Percentiles rank a stretch among this genome's conserved stretches.
Evolutionary conservation across 1,140 invertebrate genomes (phyloP).

Genomic region (Apis laboriosa): DNA sequence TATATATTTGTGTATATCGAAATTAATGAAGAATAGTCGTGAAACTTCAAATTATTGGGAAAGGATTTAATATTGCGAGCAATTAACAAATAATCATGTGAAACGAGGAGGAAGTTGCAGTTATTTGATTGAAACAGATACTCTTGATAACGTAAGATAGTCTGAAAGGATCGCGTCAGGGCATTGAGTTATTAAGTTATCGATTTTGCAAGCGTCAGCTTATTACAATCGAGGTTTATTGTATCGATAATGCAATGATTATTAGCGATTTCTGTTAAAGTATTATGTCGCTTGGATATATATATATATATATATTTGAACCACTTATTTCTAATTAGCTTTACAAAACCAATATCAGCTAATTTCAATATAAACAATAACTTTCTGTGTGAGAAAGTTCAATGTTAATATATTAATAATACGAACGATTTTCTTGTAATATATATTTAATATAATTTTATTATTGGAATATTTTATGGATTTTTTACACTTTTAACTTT

Average conservation of each 20-base stretch:
- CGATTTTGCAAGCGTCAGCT: conserved; percentile 32
- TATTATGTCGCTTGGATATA: neutral
- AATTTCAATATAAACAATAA: neutral
- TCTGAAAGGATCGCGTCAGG: no score
- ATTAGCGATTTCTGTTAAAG: conserved; percentile 22
- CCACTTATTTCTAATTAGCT: conserved; percentile 10
- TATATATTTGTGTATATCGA: no score
- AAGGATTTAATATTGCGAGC: neutral
- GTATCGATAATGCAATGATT: conserved; percentile 33
- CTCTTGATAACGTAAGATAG: neutral
- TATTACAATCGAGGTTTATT: neutral
- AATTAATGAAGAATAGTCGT: no score
- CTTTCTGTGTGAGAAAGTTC: neutral
- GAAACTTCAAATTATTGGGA: no score
- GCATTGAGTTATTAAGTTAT: conserved; percentile 37
- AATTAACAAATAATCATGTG: neutral
- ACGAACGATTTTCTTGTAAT: neutral
- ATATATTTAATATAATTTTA: no score
- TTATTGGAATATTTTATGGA: no score
- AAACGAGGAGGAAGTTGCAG: neutral
- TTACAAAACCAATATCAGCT: neutral
- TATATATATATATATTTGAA: neutral
- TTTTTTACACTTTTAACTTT: no score
- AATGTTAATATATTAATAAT: no score
- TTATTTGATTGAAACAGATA: neutral